Evolutionary conservation across 2,113 vertebrate genomes (phyloP).

Genomic region (Egretta garzetta): DNA sequence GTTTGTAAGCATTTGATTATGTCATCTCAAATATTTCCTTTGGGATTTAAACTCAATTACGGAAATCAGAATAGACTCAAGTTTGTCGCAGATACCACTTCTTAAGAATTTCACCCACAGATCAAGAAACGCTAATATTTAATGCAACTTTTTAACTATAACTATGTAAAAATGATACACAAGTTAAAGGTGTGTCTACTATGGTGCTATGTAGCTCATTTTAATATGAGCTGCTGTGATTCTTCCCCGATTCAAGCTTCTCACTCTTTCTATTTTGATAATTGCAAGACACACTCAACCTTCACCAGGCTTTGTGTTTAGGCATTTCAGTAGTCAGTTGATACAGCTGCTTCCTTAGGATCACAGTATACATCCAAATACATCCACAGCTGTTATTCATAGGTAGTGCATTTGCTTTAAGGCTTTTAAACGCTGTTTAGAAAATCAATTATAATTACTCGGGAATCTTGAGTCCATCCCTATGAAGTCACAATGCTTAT

Average conservation of each 20-base stretch:
- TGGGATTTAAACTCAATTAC: background rate
- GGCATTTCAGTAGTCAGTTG: background rate
- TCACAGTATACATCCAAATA: background rate
- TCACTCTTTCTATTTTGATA: background rate
- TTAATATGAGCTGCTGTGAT: background rate
- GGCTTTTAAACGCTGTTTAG: background rate
- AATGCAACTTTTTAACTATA: background rate
- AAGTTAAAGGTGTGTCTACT: background rate
- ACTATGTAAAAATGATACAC: background rate
- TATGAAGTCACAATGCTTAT: background rate
- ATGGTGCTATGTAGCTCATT: background rate
- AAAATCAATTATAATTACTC: background rate
- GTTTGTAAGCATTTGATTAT: background rate
- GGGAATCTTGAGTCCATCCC: background rate
- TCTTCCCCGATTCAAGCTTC: background rate
- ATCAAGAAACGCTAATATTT: background rate
- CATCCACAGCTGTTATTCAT: background rate
- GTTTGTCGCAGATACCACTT: background rate
- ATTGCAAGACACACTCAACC: background rate
- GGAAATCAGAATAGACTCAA: background rate
- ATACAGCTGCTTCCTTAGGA: background rate
- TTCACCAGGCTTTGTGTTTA: background rate
- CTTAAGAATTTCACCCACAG: background rate
- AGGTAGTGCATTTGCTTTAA: background rate
- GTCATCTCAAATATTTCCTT: background rate